Evolutionary conservation across 2,888 invertebrate species (phyloP).

Genomic region (Drosophila lacicola): DNA sequence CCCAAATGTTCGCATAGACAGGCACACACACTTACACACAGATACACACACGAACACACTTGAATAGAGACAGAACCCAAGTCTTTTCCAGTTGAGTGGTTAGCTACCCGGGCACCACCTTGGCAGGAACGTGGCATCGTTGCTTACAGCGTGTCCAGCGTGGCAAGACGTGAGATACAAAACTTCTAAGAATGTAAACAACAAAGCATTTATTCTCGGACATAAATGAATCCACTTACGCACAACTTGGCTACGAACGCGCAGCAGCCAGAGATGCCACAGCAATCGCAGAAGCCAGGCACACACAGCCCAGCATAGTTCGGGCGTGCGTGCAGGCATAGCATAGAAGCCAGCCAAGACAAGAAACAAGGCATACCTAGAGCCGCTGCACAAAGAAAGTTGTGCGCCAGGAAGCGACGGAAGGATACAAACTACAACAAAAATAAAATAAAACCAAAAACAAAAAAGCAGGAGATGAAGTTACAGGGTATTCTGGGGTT

Average conservation of each 20-base stretch:
- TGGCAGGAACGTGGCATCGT: conserved; percentile 35
- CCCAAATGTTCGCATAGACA: conserved; percentile 7
- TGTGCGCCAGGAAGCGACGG: conserved; percentile 43
- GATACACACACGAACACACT: conserved; percentile 6
- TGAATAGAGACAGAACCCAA: conserved; percentile 23
- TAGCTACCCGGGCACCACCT: conserved; percentile 42
- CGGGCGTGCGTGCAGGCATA: too few species aligned
- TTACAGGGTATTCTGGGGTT: conserved; percentile 42
- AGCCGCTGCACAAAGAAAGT: conserved; percentile 56
- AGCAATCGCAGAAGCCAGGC: conserved; percentile 7
- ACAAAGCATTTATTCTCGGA: conserved; percentile 72
- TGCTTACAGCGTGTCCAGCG: conserved; percentile 43
- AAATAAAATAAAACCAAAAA: conserved; percentile 10
- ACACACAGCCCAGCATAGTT: background rate
- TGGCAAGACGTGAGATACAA: conserved; percentile 69
- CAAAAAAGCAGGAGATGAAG: conserved; percentile 30
- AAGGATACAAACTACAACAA: conserved; percentile 39
- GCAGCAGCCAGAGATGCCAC: conserved; percentile 23
- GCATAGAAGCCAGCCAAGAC: conserved; percentile 1
- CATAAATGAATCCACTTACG: conserved; percentile 77
- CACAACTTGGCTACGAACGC: conserved; percentile 51
- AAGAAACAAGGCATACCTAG: conserved; percentile 47
- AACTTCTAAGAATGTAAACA: conserved; percentile 77
- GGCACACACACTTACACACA: conserved; percentile 3
- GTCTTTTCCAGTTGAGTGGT: conserved; percentile 56